Conservation (phyloP, 2,797 vertebrate species). For the Dicrostonyx torquatus region DNA sequence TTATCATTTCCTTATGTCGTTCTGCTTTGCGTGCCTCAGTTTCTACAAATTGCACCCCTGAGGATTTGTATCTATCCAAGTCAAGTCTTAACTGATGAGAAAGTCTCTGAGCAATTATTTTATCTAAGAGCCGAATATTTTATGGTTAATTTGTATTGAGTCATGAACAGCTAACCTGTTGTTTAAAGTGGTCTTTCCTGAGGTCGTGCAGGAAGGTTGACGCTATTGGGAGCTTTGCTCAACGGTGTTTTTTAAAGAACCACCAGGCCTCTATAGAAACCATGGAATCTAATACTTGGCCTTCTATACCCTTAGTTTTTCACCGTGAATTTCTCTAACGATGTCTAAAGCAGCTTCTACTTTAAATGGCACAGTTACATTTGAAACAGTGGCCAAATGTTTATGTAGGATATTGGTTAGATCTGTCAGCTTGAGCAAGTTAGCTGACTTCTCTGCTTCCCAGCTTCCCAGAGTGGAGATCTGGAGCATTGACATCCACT, state of each 20-base stretch:
- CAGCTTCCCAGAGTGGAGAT: not conserved
- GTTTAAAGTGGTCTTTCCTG: not conserved
- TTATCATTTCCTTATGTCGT: not conserved
- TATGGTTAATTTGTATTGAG: not conserved
- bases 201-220: not conserved
- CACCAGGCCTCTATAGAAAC: conserved; percentile 20
- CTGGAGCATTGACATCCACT: not conserved
- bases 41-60: conserved; percentile 28
- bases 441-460: not conserved
- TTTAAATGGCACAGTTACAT: not conserved
- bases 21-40: conserved; percentile 18
- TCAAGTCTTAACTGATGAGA: not conserved
- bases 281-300: conserved; percentile 28
- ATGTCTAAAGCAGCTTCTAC: conserved; percentile 46
- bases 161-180: not conserved
- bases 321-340: conserved; percentile 35
- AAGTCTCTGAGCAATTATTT: conserved; percentile 14
- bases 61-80: not conserved
- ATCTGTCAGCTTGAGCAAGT: not conserved
- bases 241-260: not conserved
- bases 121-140: not conserved
- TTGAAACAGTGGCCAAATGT: conserved; percentile 44
- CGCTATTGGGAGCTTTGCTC: not conserved
- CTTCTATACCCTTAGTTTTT: not conserved
- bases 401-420: not conserved